These are phyloP conservation scores for Cricetomys ansorgei DNA, from an alignment of 2,113 vertebrate species.

Conservation along the genomic window DNA sequence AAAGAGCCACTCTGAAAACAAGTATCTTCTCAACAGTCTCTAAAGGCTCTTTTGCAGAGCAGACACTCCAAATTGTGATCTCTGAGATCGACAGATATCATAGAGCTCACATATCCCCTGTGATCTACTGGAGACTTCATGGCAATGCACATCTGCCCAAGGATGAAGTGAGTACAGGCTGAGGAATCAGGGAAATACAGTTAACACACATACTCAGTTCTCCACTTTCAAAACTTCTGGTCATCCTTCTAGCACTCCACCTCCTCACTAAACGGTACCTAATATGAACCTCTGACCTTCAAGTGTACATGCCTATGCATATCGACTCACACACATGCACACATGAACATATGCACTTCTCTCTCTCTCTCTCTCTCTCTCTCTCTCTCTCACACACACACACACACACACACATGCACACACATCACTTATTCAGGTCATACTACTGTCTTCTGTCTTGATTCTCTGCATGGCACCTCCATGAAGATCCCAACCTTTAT, in stretches of 20 bases:
- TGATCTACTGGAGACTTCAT: not conserved
- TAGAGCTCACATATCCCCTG: not conserved
- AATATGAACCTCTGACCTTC: not conserved
- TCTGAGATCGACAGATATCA: too few relatives aligned
- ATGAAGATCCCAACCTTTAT: not conserved
- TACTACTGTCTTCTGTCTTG: not conserved
- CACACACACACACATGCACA: not conserved
- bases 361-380: too few relatives aligned
- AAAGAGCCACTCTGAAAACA: not conserved
- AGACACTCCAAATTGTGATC: not conserved
- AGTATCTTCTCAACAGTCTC: not conserved
- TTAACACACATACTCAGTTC: not conserved
- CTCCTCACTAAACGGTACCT: not conserved
- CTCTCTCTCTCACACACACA: not conserved
- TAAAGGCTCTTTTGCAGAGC: not conserved
- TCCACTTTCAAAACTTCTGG: not conserved
- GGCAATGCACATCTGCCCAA: not conserved
- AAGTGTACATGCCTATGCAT: not conserved
- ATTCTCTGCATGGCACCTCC: not conserved
- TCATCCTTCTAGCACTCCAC: not conserved
- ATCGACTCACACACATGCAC: not conserved
- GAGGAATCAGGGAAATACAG: not conserved
- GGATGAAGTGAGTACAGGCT: not conserved
- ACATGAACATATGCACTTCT: too few relatives aligned
- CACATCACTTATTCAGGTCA: not conserved